Evolutionary conservation across 1,140 invertebrate genomes (phyloP).

Genomic region (Zaprionus capensis): DNA sequence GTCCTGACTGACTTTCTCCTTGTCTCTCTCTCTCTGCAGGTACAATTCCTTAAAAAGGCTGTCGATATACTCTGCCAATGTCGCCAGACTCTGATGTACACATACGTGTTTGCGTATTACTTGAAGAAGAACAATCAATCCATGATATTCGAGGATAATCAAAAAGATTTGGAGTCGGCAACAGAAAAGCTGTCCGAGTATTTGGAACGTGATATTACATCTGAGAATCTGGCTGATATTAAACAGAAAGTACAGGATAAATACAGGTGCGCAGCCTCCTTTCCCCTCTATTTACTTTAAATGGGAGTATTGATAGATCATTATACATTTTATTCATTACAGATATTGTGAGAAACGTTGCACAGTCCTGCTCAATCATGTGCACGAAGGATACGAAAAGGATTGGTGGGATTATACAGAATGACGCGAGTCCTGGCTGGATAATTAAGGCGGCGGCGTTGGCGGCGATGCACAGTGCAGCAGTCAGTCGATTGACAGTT

Average conservation of each 20-base stretch:
- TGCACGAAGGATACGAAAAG: constrained; percentile 99
- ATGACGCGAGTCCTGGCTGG: constrained; percentile 85
- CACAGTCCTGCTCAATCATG: constrained; percentile 97
- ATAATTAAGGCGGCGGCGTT: constrained; percentile 60
- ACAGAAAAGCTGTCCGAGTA: constrained; percentile 99
- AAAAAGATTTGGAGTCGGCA: constrained; percentile 98
- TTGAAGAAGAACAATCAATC: constrained; percentile 99
- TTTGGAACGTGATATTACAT: constrained; percentile 98
- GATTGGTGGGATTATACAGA: constrained; percentile 98
- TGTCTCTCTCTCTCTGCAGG: constrained; percentile 85
- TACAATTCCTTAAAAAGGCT: constrained; percentile 98
- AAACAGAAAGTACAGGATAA: constrained; percentile 99
- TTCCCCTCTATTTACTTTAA: too few species aligned
- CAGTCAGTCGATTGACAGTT: constrained; percentile 26
- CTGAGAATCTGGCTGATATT: constrained; percentile 98
- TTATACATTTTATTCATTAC: constrained; percentile 59
- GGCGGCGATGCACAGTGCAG: constrained; percentile 36
- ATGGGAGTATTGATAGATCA: too few species aligned
- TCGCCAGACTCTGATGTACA: constrained; percentile 99
- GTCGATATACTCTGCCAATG: constrained; percentile 99
- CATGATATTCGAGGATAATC: constrained; percentile 99
- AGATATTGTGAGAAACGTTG: constrained; percentile 98
- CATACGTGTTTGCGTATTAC: constrained; percentile 99
- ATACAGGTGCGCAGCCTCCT: constrained; percentile 88
- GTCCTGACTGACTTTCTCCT: not conserved